A percentile compares a stretch with the other conserved stretches of the same genome.
Conservation (phyloP, 2,113 vertebrate species). For the Sinocyclocheilus anophthalmus region DNA sequence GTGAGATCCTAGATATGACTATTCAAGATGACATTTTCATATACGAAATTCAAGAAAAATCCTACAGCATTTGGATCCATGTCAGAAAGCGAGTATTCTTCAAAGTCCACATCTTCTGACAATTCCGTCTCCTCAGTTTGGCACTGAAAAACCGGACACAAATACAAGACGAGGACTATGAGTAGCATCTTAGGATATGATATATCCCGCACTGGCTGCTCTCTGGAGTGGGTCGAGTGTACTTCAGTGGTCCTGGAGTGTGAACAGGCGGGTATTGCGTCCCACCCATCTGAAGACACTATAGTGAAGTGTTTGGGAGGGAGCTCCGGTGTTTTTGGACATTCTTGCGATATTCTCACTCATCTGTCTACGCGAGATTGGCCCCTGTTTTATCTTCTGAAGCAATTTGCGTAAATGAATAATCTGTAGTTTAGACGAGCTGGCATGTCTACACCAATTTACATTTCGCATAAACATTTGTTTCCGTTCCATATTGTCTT, state of each 20-base stretch:
- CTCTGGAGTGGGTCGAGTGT: constrained; percentile 8
- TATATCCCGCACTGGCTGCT: constrained; percentile 9
- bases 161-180: constrained; percentile 45
- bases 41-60: no score
- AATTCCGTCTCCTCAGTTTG: constrained; percentile 52
- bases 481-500: not conserved
- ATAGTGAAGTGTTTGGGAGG: constrained; percentile 8
- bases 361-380: not conserved
- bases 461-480: no score
- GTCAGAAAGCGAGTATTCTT: constrained; percentile 53
- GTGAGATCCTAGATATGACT: not conserved
- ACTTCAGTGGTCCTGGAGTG: not conserved
- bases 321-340: not conserved
- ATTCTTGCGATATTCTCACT: not conserved
- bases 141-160: constrained; percentile 35
- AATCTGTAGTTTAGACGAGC: not conserved
- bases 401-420: not conserved
- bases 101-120: constrained; percentile 51
- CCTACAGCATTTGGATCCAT: constrained; percentile 69
- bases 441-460: not conserved
- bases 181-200: constrained; percentile 56
- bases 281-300: constrained; percentile 22
- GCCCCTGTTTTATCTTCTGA: not conserved
- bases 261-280: not conserved
- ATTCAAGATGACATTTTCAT: not conserved